Base-by-base conservation (phyloP, 2,797 vertebrate species). In the Alauda arvensis region DNA sequence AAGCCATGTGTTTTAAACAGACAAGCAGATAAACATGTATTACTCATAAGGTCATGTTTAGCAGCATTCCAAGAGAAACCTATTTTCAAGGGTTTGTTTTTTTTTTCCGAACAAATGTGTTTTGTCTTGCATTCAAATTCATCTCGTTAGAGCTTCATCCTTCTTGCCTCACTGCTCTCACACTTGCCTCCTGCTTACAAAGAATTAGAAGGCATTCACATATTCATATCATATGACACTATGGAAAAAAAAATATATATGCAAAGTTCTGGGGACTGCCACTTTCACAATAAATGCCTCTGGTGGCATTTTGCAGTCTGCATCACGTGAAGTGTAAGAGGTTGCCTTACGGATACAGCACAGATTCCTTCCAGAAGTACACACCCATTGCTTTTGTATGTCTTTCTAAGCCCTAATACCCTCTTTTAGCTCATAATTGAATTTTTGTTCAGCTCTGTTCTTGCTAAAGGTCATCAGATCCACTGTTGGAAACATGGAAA, bases 61-160 rank as follows among this genome's bases (percentile, higher is more conserved):
- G 89, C 91, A 93, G 69, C 91, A 94, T 94, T 93, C 89, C 86
- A 80, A 88, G 28, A 88, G 90, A 85, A 95, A 91, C 46, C 40
- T 39, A 59, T 77, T 89, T 89, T 92, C 87, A 79, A 78, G 67
- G 57, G 12, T 46, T 52, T 34, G 5, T 25, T 63, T 49, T 33
- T 48, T 68, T 46, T 19, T 81, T 76, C 33, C 8, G 53, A 87
- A 91, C 67, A 89, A 93, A 85, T 91, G 70, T 21, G 74, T 94
- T 94, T 94, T 91, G 88, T 92, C 90, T 87, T 88, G 61, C 87
- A 92, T 85, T 82, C 80, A 91, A 78, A 93, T 84, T 82, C 89
- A 91, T 83, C 83, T 83, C 79, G 48, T 88, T 85, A 75, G 86
- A 59, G 34, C 68, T 77, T 88, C 29, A 60, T 43, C 76, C 37